Evolutionary conservation across 2,113 vertebrate species (phyloP).

Genomic region (Hepsetus odoe): DNA sequence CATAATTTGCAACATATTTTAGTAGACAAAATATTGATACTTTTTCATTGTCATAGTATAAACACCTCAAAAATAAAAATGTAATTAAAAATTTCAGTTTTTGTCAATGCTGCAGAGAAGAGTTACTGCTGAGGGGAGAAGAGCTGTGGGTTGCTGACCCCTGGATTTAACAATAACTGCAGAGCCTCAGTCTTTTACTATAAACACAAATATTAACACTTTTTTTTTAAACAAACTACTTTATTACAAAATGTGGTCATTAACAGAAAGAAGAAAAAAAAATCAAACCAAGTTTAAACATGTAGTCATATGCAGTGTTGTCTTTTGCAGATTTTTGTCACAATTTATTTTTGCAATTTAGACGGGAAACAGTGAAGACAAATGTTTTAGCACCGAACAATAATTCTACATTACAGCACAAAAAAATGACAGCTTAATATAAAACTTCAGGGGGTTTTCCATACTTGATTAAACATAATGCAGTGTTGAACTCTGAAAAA

Average conservation of each 20-base stretch:
- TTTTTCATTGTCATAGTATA: no score
- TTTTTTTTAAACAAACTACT: not conserved
- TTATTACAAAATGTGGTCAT: slow-evolving; percentile 3
- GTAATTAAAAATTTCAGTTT: no score
- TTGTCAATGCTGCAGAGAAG: no score
- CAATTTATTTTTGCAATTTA: not conserved
- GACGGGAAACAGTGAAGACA: slow-evolving; percentile 5
- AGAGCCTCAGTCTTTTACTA: no score
- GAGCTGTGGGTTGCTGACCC: no score
- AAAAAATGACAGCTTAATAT: not conserved
- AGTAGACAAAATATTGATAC: no score
- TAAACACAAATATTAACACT: not conserved
- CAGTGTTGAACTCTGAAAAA: no score
- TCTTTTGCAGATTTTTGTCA: not conserved
- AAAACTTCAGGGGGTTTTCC: not conserved
- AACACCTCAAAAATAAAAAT: no score
- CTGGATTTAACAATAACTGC: no score
- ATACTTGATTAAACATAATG: no score
- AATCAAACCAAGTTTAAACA: not conserved
- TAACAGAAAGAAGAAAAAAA: not conserved
- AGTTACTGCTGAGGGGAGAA: no score
- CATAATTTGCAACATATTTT: no score
- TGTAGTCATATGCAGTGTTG: not conserved
- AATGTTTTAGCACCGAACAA: not conserved
- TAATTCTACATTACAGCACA: not conserved